Conservation (phyloP, 2,888 invertebrate species). For the Anticlea derivata region DNA sequence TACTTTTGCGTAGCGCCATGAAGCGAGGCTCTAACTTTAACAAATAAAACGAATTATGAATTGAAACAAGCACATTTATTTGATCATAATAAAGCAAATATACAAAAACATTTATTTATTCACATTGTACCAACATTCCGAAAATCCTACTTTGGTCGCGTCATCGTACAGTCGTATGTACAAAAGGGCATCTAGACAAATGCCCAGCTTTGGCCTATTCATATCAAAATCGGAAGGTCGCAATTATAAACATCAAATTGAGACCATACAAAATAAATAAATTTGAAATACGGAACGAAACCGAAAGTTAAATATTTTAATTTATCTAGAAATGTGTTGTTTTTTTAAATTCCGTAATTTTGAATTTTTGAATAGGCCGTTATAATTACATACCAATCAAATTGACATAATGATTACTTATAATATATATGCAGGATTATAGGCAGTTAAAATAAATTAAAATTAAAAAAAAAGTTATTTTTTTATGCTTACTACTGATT, state of each 20-base stretch:
- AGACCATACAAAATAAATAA: neutral
- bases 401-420: constrained; percentile 4
- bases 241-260: too few relatives aligned
- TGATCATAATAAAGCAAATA: constrained; percentile 58
- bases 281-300: too few relatives aligned
- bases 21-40: too few relatives aligned
- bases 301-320: too few relatives aligned
- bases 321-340: too few relatives aligned
- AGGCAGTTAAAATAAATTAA: constrained; percentile 3
- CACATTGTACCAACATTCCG: constrained; percentile 20
- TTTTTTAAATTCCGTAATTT: neutral
- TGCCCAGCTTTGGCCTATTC: constrained; percentile 9
- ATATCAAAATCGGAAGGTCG: neutral
- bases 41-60: constrained; percentile 42
- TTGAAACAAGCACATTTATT: constrained; percentile 70
- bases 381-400: constrained; percentile 3
- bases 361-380: constrained; percentile 1
- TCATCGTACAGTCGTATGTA: constrained; percentile 19
- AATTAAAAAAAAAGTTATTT: neutral
- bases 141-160: constrained; percentile 20
- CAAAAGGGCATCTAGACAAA: constrained; percentile 2
- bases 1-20: too few relatives aligned
- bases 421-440: neutral
- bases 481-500: constrained; percentile 1
- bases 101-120: constrained; percentile 47